Evolutionary conservation across 2,888 invertebrate genomes (phyloP), one percentile per base, ranked within the genome.

Genomic region (Chrysolina americana): DNA sequence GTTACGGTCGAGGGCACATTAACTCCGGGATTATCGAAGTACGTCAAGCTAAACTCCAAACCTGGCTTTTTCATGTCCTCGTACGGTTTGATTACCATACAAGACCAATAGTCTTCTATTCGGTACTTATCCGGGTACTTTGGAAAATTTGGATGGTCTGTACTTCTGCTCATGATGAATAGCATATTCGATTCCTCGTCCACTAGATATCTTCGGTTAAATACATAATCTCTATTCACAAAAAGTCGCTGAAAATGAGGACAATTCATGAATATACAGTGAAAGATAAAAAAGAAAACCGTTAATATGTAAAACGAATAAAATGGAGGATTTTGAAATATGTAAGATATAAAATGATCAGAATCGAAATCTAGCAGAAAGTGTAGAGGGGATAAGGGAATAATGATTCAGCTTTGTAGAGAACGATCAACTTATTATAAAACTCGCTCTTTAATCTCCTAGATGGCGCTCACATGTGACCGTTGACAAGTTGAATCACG

Each of bases 161-260:
- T 93, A 19, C 92, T 92, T 79, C 92, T 91, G 79, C 92, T 95
- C 65, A 94, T 89, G 68, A 94, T 91, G 48, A 93, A 89, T 73
- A 94, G 90, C 1, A 91, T 86, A 74, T 92, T 91, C 15, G 88
- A 89, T 1, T 89, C 87, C n/a, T 89, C 86, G 81, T 93, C 92
- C 21, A 92, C 87, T 11, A 90, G 81, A 85, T 92, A 93, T 0
- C 94, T 90, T 0, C 96, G 90, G 76, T 94, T 92, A 86, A 94
- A 96, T 0, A 96, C 95, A 86, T 96, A 96, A 86, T 96, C 96
- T 75, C 96, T 91, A 85, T 96, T 96, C 6, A 94, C 91, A 87
- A 96, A 96, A 78, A 96, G 87, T 83, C 92, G 91, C 94, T 95
- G 88, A 50, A 89, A 89, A 65, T 41, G 0, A 36, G 8, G 36